Base-by-base conservation (phyloP, 2,888 invertebrate species). In the Aspidiotus destructor region DNA sequence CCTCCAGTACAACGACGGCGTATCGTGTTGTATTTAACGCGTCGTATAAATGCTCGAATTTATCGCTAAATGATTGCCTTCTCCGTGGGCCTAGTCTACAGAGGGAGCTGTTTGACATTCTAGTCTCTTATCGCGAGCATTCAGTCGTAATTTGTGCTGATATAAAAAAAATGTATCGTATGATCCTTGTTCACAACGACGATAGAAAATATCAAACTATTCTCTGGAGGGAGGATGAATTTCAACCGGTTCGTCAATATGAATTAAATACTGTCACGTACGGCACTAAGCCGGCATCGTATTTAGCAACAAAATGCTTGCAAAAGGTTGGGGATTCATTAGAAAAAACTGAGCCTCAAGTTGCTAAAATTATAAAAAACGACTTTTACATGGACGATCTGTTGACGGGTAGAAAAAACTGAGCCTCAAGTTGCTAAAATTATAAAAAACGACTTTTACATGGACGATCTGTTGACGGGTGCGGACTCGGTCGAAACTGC, bases 211-310 rank as follows among this genome's bases (percentile, higher is more conserved):
- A 52, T 52, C 57, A 57, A 17, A 57, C n/a, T 3, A 57, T 57
- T 57, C 10, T 57, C n/a, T 57, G 57, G 57, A n/a, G 57, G 10
- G 16, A 57, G 10, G 16, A 11, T 17, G 15, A 10, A 15, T 10
- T 2, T 17, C n/a, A 7, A 16, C 15, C 15, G 10, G 57, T 57
- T 2, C 5, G 10, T 2, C n/a, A 57, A 16, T 57, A 57, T 17
- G n/a, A 15, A 15, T 15, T 57, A 16, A 57, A 57, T 16, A 57
- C 57, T 10, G 17, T 57, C 10, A 57, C 57, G 17, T 57, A 57
- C 6, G 57, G 57, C 10, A 57, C 57, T 3, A 16, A 13, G 2
- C n/a, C 57, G 7, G 48, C 48, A 11, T 48, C 48, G 2, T 48
- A 13, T 48, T 13, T 48, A n/a, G 48, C 48, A 6, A 48, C 48